Evolutionary conservation across 1,140 invertebrate species (phyloP).

Genomic region (Drosophila bipectinata): DNA sequence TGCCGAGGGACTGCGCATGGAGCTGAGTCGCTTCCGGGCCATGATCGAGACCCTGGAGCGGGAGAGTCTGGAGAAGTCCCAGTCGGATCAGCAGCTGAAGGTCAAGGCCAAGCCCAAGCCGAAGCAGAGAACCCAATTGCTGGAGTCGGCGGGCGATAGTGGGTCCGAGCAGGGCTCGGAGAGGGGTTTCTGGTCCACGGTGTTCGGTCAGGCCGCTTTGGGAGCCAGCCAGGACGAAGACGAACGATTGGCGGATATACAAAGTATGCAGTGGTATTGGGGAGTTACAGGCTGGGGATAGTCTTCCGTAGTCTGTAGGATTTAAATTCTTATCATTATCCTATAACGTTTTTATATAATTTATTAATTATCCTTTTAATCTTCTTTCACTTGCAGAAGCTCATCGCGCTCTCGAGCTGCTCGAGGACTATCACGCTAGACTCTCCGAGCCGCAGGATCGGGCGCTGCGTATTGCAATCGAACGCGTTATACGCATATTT

Average conservation of each 20-base stretch:
- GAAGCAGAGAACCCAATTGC: slow-evolving; percentile 21
- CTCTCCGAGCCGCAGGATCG: slow-evolving; percentile 96
- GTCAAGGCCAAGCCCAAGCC: slow-evolving; percentile 8
- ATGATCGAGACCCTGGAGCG: slow-evolving; percentile 72
- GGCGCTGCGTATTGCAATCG: slow-evolving; percentile 96
- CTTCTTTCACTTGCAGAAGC: slow-evolving; percentile 90
- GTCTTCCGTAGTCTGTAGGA: too few relatives aligned
- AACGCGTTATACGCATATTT: slow-evolving; percentile 98
- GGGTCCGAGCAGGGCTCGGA: slow-evolving; percentile 27
- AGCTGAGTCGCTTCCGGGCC: slow-evolving; percentile 67
- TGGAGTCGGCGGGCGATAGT: slow-evolving; percentile 20
- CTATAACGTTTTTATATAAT: background rate
- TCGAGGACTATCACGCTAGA: slow-evolving; percentile 98
- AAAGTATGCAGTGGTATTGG: slow-evolving; percentile 53
- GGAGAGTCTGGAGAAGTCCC: slow-evolving; percentile 39
- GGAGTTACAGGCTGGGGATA: too few relatives aligned
- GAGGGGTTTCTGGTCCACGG: slow-evolving; percentile 57
- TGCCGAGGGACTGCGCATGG: slow-evolving; percentile 66
- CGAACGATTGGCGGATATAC: slow-evolving; percentile 44
- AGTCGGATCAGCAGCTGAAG: slow-evolving; percentile 32
- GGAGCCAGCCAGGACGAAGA: slow-evolving; percentile 37
- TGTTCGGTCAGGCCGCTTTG: slow-evolving; percentile 53
- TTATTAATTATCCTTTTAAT: background rate
- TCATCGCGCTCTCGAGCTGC: slow-evolving; percentile 96
- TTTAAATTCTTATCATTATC: too few relatives aligned